Base-by-base conservation (phyloP, 92 coral and sea anemone genomes). In the Virgularia gustaviana region DNA sequence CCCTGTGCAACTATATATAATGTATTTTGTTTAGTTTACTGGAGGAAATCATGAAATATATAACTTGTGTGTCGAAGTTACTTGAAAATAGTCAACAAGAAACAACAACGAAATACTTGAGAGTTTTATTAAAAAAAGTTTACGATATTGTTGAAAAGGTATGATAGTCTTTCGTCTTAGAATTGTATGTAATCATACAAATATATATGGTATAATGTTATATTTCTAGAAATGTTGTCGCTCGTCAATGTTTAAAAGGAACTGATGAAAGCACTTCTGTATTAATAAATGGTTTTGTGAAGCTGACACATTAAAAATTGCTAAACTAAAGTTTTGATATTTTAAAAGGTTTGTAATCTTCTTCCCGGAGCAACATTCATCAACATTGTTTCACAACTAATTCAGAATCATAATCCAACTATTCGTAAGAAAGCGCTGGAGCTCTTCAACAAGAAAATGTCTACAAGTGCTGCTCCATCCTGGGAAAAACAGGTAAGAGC, bases 371-470 rank as follows among this genome's bases (percentile, higher is more conserved):
- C 85, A 10, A 89, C 85, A 28, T 89, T 92, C 66, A 73, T 89
- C 33, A 77, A 78, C 24, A 90, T 92, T 52, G 85, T 89, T 22
- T 70, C 85, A 28, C 87, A 75, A 38, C 87, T 92, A n/a, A 64
- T 92, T 1, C 81, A 77, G 29, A 89, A 86, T 71, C 56, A 64
- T 53, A 92, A 78, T 61, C 70, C 88, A 35, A 82, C 85, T 51
- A 91, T 92, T 35, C 72, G 91, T 59, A 86, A 87, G 20, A 92
- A 92, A 53, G 85, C 98, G 1, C 86, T 92, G 92, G 98, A 89
- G 25, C 82, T 92, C 9, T 88, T 92, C 0, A 92, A 89, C 77
- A 77, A 81, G 36, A 88, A 88, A 63, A 83, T 92, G 59, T 60
- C 81, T 9, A 81, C 82, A 53, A 52, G 59, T 60, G 56, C 66